phyloP scores from a whole-genome alignment of 1,140 invertebrate species.

The Cherax quadricarinatus region DNA sequence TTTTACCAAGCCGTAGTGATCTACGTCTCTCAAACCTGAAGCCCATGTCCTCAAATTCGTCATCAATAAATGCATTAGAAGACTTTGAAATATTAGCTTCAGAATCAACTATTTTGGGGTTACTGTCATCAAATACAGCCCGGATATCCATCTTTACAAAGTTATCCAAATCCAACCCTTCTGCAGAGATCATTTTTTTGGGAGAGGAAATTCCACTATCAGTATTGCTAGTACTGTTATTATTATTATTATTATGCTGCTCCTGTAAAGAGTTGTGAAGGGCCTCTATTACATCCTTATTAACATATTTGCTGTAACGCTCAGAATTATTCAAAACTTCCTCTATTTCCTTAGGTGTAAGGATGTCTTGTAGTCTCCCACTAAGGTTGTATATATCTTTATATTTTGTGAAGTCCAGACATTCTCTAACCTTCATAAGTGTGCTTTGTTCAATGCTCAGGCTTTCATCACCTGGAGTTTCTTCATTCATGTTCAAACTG shows the following conservation, averaged over 20 bases:
- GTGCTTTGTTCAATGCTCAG: conserved; percentile 74
- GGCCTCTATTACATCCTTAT: conserved; percentile 75
- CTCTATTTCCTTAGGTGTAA: conserved; percentile 76
- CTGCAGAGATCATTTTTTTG: conserved; percentile 51
- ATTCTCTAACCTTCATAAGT: conserved; percentile 74
- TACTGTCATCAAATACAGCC: conserved; percentile 53
- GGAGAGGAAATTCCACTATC: conserved; percentile 67
- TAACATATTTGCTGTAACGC: conserved; percentile 74
- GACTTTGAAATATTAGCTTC: conserved; percentile 35
- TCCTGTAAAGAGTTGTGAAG: conserved; percentile 73
- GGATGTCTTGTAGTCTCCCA: conserved; percentile 76
- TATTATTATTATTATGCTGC: conserved; percentile 34
- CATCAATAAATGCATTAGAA: background rate
- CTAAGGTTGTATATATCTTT: conserved; percentile 76
- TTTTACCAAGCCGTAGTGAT: conserved; percentile 57
- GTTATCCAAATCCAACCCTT: conserved; percentile 48
- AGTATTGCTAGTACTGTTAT: background rate
- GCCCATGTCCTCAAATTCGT: conserved; percentile 22
- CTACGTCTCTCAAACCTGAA: conserved; percentile 67
- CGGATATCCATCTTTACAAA: conserved; percentile 29
- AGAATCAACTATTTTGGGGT: background rate
- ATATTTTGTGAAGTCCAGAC: conserved; percentile 75
- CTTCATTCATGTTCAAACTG: conserved; percentile 43
- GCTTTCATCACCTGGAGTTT: conserved; percentile 56
- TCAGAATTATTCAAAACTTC: conserved; percentile 76